A percentile compares a stretch with the other conserved stretches of the same genome.
Conservation (phyloP, 2,888 invertebrate genomes). For the Sepioteuthis lessoniana region DNA sequence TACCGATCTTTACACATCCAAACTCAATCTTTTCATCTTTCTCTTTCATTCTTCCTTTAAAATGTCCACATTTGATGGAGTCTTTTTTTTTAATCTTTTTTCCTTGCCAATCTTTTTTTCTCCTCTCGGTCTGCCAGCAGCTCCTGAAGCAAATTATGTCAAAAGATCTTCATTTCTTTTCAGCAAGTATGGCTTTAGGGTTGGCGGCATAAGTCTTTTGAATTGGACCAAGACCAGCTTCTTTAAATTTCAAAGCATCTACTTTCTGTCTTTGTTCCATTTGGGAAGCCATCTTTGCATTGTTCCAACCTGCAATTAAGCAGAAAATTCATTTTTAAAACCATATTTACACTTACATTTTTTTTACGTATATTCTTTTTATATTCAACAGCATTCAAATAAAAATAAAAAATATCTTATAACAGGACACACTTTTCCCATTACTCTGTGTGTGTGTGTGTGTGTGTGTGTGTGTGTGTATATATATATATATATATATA, state of each 20-base stretch:
- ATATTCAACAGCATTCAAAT: no score
- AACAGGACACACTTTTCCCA: no score
- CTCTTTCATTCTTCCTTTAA: background rate
- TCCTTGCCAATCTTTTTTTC: background rate
- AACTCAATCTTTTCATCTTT: no score
- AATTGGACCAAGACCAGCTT: slow-evolving; percentile 89
- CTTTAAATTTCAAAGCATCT: slow-evolving; percentile 86
- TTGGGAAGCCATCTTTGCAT: slow-evolving; percentile 75
- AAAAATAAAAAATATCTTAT: no score
- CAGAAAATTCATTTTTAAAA: background rate
- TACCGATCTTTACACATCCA: background rate
- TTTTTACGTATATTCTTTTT: no score
- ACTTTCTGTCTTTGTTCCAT: slow-evolving; percentile 84
- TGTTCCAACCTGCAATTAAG: slow-evolving; percentile 81
- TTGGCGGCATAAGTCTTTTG: slow-evolving; percentile 90
- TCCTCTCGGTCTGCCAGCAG: background rate
- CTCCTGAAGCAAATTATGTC: background rate
- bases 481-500: no score
- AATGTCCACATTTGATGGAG: background rate
- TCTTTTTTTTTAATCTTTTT: background rate
- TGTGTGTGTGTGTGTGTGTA: no score
- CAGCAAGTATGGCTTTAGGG: slow-evolving; percentile 77
- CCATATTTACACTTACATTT: no score
- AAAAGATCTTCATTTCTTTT: background rate
- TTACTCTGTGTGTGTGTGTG: no score